Conservation (phyloP, 2,888 invertebrate species). For the Pollenia amentaria region DNA sequence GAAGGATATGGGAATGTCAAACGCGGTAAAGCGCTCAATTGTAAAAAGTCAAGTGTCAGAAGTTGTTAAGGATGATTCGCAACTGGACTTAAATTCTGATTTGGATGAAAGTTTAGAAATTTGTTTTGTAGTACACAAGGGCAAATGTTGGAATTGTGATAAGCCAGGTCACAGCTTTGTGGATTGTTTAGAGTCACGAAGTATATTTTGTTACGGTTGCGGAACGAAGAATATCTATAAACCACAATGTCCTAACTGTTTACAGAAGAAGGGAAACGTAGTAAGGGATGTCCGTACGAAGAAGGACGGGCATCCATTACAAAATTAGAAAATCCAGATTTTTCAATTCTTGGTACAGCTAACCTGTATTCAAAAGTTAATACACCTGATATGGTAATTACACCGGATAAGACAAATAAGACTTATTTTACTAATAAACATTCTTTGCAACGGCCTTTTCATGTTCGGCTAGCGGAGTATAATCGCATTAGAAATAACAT, state of each 20-base stretch:
- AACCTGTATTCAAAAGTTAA: neutral
- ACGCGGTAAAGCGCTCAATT: neutral
- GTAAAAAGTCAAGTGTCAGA: neutral
- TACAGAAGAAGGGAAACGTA: neutral
- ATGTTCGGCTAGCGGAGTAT: neutral
- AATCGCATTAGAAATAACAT: neutral
- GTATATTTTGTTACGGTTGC: constrained; percentile 22
- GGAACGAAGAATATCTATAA: constrained; percentile 5
- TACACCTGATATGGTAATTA: neutral
- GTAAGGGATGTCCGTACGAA: constrained; percentile 1
- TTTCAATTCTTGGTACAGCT: neutral
- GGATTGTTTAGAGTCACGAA: neutral
- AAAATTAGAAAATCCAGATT: neutral
- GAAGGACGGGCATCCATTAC: constrained; percentile 6
- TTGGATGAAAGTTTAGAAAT: neutral
- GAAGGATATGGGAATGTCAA: neutral
- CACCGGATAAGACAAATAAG: neutral
- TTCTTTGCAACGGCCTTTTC: neutral
- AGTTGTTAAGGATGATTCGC: neutral
- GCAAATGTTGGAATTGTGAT: constrained; percentile 11
- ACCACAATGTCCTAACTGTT: neutral
- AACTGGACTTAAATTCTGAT: neutral
- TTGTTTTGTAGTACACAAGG: neutral
- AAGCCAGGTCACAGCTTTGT: neutral
- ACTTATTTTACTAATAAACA: too few relatives aligned